Evolutionary conservation across 1,140 invertebrate species (phyloP), one percentile per base, ranked within the genome.

Genomic region (Tribolium madens): DNA sequence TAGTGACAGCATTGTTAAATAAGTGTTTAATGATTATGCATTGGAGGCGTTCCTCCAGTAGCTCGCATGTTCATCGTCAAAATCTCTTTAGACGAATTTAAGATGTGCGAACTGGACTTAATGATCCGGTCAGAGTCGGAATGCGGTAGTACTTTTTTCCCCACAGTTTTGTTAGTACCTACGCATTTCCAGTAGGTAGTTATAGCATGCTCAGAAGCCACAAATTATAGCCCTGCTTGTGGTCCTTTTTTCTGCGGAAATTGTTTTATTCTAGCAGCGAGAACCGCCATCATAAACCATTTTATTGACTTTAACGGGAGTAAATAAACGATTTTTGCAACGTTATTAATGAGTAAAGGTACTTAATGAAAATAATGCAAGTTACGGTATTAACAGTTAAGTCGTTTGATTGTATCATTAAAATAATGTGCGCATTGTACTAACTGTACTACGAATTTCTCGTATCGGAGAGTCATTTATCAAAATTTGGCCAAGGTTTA

Each of bases 81-180:
- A 33, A 33, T 68, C 60, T 12, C 18, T 26, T 14, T 21, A 69
- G 21, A 12, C 12, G 48, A 50, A 7, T 15, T 50, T n/a, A 50
- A 50, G 13, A 17, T 2, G 48, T 50, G 48, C 48, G 12, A 50
- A 50, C 0, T 50, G 21, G 57, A 69, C 64, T 14, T 69, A 13
- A 36, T 69, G 64, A 64, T 42, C 68, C 31, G 31, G 9, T 68
- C 21, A 26, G 21, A 42, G 31, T 17, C 46, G 70, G 70, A 72
- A 72, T 72, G 70, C 70, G 70, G 70, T 50, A 72, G 70, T 72
- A 21, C 17, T 60, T 72, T 72, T n/a, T 72, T 72, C 12, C 15
- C 7, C n/a, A 47, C 46, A 52, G 46, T 50, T 72, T 72, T 26
- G 50, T 33, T 72, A 7, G 18, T 21, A 71, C 31, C 68, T 71